Base-by-base conservation (phyloP, 2,113 vertebrate genomes). In the Anolis sagrei region DNA sequence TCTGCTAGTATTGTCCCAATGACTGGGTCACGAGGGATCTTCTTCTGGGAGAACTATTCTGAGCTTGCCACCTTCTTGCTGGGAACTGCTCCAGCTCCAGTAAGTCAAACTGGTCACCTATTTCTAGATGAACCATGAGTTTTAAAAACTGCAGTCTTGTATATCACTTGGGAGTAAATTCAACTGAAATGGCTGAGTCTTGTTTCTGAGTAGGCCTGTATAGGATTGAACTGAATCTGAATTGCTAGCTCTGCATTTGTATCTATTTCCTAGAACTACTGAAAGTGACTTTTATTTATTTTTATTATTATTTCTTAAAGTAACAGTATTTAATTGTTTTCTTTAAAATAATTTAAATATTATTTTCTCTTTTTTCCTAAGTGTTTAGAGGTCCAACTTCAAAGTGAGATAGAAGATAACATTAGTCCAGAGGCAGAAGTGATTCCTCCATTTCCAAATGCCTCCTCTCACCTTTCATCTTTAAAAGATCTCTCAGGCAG, bases 351-450 rank as follows among this genome's bases (percentile, higher is more conserved):
- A 44, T 44, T 44, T 44, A 4, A 44, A 5, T 44, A 44, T 44
- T 44, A 44, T 44, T 44, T 44, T 44, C 92, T 93, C 93, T 27
- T 32, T 92, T 90, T 29, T 32, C 91, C 90, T 29, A 94, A 99
- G 98, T 97, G 97, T 54, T 92, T 99, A 93, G 98, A 99, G 77
- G 96, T 99, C 83, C 97, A 98, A 81, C 96, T 99, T 92, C 98
- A 98, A 78, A 98, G 95, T 74, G 98, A 99, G 79, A 85, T 96
- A n/a, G 98, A 99, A 91, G 98, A 99, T 75, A 96, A 97, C 89
- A 97, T 98, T 89, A 98, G 98, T 75, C 98, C 98, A 2, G 98
- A 99, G 87, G 95, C 96, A 51, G 99, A 99, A 96, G 96, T 97
- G 91, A 97, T 97, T 88, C 95, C 97, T 87, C 95, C 97, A 34